These are phyloP conservation scores for Battus philenor DNA, from an alignment of 1,140 invertebrate genomes.

Conservation along the genomic window DNA sequence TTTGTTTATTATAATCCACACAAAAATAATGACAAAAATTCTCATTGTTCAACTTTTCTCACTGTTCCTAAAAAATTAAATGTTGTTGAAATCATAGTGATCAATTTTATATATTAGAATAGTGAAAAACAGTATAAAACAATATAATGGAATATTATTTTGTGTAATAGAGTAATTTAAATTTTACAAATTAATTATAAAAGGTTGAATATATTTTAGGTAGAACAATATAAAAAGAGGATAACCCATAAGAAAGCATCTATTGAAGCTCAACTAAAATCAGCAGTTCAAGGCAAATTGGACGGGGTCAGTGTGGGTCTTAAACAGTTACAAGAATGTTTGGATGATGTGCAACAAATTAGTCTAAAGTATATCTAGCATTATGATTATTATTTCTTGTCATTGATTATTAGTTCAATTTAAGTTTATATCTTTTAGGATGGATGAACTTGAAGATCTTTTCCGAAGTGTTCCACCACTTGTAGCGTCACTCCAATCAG, in stretches of 20 bases:
- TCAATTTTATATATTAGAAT: too few relatives aligned
- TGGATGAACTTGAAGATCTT: conserved; percentile 66
- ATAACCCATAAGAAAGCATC: conserved; percentile 92
- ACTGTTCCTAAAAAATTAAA: too few relatives aligned
- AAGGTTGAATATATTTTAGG: too few relatives aligned
- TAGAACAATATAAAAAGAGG: conserved; percentile 90
- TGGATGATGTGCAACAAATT: conserved; percentile 91
- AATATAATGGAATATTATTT: too few relatives aligned
- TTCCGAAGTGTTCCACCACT: conserved; percentile 75
- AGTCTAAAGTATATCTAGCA: conserved; percentile 57
- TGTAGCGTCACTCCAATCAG: conserved; percentile 86
- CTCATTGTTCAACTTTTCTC: too few relatives aligned
- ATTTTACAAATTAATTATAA: too few relatives aligned
- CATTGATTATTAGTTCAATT: too few relatives aligned
- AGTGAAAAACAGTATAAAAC: too few relatives aligned
- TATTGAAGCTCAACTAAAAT: conserved; percentile 97
- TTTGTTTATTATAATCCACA: too few relatives aligned
- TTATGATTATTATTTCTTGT: conserved; percentile 4
- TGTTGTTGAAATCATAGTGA: too few relatives aligned
- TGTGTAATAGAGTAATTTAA: too few relatives aligned
- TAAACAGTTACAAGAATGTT: conserved; percentile 89
- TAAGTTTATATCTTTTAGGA: conserved; percentile 45
- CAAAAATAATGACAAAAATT: too few relatives aligned
- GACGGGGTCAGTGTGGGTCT: conserved; percentile 96
- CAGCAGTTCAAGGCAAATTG: conserved; percentile 98